Evolutionary conservation across 2,888 invertebrate genomes (phyloP), one percentile per base, ranked within the genome.

Genomic region (Drosophila colorata): DNA sequence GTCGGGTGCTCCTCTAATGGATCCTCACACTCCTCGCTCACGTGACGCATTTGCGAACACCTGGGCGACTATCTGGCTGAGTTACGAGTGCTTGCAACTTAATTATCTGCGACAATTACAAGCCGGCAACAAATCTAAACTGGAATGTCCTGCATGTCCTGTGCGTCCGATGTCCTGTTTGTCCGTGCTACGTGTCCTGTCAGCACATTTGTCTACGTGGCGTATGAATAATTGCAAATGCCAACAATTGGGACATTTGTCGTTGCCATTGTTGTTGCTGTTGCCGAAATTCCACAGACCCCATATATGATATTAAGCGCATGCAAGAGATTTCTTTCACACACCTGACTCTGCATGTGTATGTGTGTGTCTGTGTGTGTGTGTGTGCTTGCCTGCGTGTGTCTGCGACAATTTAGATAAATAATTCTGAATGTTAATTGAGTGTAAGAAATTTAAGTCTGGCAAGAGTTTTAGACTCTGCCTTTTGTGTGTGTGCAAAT

Each of bases 141-240:
- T 52, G 88, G 75, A 74, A 88, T 87, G 79, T 85, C 78, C 85
- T 87, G 68, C 66, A 75, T 80, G 66, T 82, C 71, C 63, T 61
- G 46, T 44, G 31, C 46, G 51, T 66, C 46, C 58, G 1, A 13
- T 52, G 49, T 57, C 44, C 61, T 53, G 23, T 65, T 20, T 66
- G 61, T 63, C 66, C 61, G n/a, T 33, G 65, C 63, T 74, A 73
- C 74, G 68, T 78, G 68, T 67, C 64, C 89, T 88, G 88, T 88
- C 82, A 77, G 80, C 82, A 83, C 88, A 83, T 87, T 88, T 83
- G 88, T 88, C 88, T 88, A 88, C 88, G 78, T 84, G 88, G 82
- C 88, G 84, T 88, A 83, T 83, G 88, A 83, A 88, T 83, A 83
- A 83, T 83, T 83, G 82, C 82, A 80, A 83, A 88, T 83, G 82